Base-by-base conservation (phyloP, 2,113 vertebrate genomes). In the Haplochromis vanheusdeni region DNA sequence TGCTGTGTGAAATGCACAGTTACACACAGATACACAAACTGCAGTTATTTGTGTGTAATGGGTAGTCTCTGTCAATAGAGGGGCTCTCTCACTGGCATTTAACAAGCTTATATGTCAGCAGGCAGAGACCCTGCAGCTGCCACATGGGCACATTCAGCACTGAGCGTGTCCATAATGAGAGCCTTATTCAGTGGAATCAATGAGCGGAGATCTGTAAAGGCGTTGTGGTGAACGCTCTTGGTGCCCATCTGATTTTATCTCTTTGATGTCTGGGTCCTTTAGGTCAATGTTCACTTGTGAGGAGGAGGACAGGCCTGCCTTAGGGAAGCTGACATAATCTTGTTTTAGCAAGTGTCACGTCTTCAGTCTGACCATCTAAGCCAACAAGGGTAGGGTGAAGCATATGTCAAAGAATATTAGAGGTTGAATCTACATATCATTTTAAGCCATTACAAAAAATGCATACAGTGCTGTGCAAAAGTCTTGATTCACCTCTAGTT, bases 91-190 rank as follows among this genome's bases (percentile, higher is more conserved):
- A 83, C 31, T 85, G 87, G 79, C 83, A 85, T 89, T 89, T 87
- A 87, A 90, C 90, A 91, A 86, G 84, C 83, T 51, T 87, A 45
- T 80, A 86, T 81, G 86, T 88, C 82, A 80, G 84, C 84, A 80
- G 79, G 77, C 86, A 79, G 65, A 75, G 83, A 91, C 83, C 86
- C 83, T 87, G 45, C 91, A 92, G 85, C 88, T 87, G 83, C 79
- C 83, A 91, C 86, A 90, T 51, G 87, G 65, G 68, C 85, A 80
- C 87, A 87, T 56, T 79, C 77, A 75, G 85, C 58, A n/a, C 83
- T 10, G 60, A 88, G 86, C 6, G 1, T 40, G 82, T 91, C 82
- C 56, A 68, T 68, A 85, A 56, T 79, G 51, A 86, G 28, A 60
- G 84, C 84, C 62, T 86, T 65, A 79, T 89, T 88, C 60, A 88